Evolutionary conservation across 1,140 invertebrate species (phyloP), one percentile per base, ranked within the genome.

Genomic region (Caerostris darwini): DNA sequence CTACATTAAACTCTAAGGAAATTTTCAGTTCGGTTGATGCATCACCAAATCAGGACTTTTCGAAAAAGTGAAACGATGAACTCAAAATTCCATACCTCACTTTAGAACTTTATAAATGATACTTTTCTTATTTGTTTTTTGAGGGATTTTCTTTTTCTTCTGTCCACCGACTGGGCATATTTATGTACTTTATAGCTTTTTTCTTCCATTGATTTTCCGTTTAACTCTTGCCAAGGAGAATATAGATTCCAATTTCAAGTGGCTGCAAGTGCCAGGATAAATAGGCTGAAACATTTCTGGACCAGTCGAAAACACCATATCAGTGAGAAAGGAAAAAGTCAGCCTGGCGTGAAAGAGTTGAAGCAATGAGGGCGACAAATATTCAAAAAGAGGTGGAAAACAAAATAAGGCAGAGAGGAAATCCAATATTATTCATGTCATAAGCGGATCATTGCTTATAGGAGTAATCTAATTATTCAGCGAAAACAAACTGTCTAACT

Each of bases 41-140:
- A 83, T 83, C 54, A 83, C 57, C 82, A 57, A 83, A 83, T 83
- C 82, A 83, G 53, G n/a, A 58, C 82, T 83, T 83, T 83, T 34
- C 3, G 7, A 83, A 58, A 57, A 19, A 83, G 56, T 8, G 56
- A 83, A 19, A n/a, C 56, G n/a, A 83, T 83, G 56, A 83, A 83
- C 82, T 57, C 82, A 57, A 56, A 85, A 57, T 59, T 19, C 83
- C 83, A 85, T 85, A 7, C 19, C 17, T 34, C 83, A 34, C 54
- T 85, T 85, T 85, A 85, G 58, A 85, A 34, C 86, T 88, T 88
- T 64, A 34, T 34, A 34, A 34, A 34, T 34, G 34, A 34, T 34
- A 2, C 61, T 57, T 53, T 88, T 64, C 34, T 34, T 57, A n/a
- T 88, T 88, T 88, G 86, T 88, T 64, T 64, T 67, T 17, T 19